Conservation (phyloP, 2,888 invertebrate species). For the Beris morrisii region DNA sequence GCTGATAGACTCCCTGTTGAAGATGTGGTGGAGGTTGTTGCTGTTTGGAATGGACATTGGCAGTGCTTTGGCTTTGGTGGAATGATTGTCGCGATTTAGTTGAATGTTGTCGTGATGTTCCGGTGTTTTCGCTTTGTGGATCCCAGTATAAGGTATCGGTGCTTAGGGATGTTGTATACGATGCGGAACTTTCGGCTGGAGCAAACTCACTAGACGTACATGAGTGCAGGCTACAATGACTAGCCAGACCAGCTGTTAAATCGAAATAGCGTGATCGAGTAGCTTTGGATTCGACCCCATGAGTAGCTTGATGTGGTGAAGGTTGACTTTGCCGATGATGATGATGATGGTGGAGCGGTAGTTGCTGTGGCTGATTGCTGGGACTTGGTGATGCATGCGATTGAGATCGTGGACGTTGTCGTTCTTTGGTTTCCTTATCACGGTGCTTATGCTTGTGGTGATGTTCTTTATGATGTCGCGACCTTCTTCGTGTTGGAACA, state of each 20-base stretch:
- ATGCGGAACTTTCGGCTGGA: constrained; percentile 71
- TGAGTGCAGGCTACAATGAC: constrained; percentile 80
- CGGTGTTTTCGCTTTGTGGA: constrained; percentile 53
- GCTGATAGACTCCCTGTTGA: constrained; percentile 50
- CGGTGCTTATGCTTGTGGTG: constrained; percentile 62
- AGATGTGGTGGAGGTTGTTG: constrained; percentile 52
- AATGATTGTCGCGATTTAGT: constrained; percentile 64
- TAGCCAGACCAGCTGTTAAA: constrained; percentile 69
- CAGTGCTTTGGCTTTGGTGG: constrained; percentile 53
- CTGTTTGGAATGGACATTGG: constrained; percentile 53
- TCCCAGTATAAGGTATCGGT: constrained; percentile 89
- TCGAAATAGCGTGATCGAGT: constrained; percentile 65
- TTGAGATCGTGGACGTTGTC: constrained; percentile 49
- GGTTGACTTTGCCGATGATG: constrained; percentile 55
- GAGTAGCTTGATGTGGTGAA: constrained; percentile 46
- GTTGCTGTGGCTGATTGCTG: constrained; percentile 44
- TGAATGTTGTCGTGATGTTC: constrained; percentile 59
- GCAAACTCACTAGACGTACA: constrained; percentile 77
- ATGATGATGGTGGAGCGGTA: constrained; percentile 45
- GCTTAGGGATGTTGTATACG: constrained; percentile 82
- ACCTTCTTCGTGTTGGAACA: constrained; percentile 66
- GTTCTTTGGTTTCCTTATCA: constrained; percentile 56
- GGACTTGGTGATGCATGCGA: constrained; percentile 46
- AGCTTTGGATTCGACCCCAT: constrained; percentile 44
- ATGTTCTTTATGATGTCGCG: constrained; percentile 64